Evolutionary conservation across 1,140 invertebrate species (phyloP), one percentile per base, ranked within the genome.

Genomic region (Drosophila paulistorum): DNA sequence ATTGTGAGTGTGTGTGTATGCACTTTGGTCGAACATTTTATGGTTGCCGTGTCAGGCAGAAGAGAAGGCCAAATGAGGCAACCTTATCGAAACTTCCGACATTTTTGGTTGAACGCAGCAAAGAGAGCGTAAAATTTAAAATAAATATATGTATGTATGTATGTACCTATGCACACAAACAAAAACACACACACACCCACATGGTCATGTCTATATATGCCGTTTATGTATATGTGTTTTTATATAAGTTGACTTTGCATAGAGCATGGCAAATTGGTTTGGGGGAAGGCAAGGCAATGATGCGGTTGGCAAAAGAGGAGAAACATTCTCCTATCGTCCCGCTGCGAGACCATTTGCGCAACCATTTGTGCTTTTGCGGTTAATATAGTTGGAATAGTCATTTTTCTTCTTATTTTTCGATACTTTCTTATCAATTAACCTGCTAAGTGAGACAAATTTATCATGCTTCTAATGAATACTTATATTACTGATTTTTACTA

Each of bases 11-110:
- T 68, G 67, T 74, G 71, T 65, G 72, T 63, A 68, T 86, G 82
- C 79, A 87, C 83, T 86, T 78, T 71, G 79, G 83, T 68, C 69
- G 61, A 71, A 73, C 66, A 87, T 87, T 86, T 83, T 87, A 86
- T 87, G 82, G 64, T 76, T 67, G 64, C 65, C 71, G 66, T 71
- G 78, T 66, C 65, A 61, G 79, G 62, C 79, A 72, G 63, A 71
- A 78, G 45, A 60, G 60, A 62, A 23, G 35, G 45, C 45, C 61
- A 71, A 58, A 77, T 65, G 33, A 48, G 54, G 54, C 71, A 70
- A 55, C 79, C 79, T 87, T 83, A 86, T 83, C 83, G 79, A 87
- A 83, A 82, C 72, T 87, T 83, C 74, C 63, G 77, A 60, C 71
- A 81, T 42, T 77, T 86, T 62, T 65, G 70, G 4, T 58, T 81